These are phyloP conservation scores for Hesperia comma DNA, from an alignment of 2,888 invertebrate species.

Conservation along the genomic window DNA sequence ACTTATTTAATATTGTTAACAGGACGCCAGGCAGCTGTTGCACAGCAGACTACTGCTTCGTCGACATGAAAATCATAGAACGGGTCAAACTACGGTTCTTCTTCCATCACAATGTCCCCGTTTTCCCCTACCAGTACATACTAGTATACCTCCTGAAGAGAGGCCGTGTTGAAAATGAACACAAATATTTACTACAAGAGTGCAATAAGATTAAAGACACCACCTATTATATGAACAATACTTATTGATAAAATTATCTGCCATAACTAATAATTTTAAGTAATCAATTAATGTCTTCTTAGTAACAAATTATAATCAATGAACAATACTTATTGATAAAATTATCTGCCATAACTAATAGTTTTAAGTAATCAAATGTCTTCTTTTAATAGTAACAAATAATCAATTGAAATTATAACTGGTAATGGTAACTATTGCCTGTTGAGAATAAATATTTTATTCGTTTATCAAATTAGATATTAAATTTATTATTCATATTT, in stretches of 20 bases:
- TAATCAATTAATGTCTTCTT: not conserved
- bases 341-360: not conserved
- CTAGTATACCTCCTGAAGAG: conserved; percentile 71
- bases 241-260: conserved; percentile 53
- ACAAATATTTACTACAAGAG: conserved; percentile 75
- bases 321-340: conserved; percentile 67
- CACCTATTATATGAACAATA: conserved; percentile 70
- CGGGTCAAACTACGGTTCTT: conserved; percentile 75
- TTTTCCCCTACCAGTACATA: conserved; percentile 78
- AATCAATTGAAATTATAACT: not conserved
- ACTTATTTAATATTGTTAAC: conserved; percentile 37
- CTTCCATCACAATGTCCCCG: conserved; percentile 76
- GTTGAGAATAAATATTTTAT: no score
- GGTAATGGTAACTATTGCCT: not conserved
- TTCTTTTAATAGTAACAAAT: not conserved
- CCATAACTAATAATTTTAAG: not conserved
- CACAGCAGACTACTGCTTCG: conserved; percentile 77
- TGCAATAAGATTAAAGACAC: conserved; percentile 68
- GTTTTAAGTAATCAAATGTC: not conserved
- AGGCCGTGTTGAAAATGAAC: conserved; percentile 70
- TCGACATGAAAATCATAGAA: conserved; percentile 79
- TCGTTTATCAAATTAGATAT: no score
- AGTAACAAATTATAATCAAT: conserved; percentile 41
- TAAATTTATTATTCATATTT: not conserved
- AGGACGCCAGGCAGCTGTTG: conserved; percentile 79